Conservation (phyloP, 2,888 invertebrate genomes). For the Tetropium fuscum region DNA sequence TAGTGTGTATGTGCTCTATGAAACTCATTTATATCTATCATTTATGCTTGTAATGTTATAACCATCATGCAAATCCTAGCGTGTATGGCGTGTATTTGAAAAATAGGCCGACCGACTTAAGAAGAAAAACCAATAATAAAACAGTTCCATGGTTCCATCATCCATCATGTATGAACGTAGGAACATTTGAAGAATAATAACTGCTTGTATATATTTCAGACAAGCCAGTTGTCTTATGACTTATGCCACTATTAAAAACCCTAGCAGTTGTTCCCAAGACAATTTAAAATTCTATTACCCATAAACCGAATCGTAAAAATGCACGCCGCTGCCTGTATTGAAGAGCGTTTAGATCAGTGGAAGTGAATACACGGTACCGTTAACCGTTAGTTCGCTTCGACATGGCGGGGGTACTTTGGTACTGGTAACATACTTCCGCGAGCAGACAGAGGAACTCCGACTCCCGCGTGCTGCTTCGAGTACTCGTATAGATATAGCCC, state of each 20-base stretch:
- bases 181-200: too few relatives aligned
- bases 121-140: too few relatives aligned
- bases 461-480: constrained; percentile 20
- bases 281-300: constrained; percentile 12
- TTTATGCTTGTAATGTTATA: too few relatives aligned
- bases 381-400: constrained; percentile 55
- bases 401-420: constrained; percentile 43
- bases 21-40: too few relatives aligned
- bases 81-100: too few relatives aligned
- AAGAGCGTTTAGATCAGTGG: constrained; percentile 48
- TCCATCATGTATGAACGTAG: too few relatives aligned
- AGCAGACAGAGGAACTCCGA: constrained; percentile 49
- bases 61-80: too few relatives aligned
- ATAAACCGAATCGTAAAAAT: constrained; percentile 22
- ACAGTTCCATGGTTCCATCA: too few relatives aligned
- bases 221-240: too few relatives aligned
- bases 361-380: constrained; percentile 59
- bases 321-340: constrained; percentile 20
- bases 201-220: too few relatives aligned
- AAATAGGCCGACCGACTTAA: too few relatives aligned
- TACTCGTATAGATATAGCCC: constrained; percentile 24
- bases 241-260: background rate
- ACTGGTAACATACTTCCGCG: constrained; percentile 53
- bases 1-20: too few relatives aligned
- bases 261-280: background rate